Evolutionary conservation across 2,888 invertebrate genomes (phyloP).

Genomic region (Eupithecia abbreviata): DNA sequence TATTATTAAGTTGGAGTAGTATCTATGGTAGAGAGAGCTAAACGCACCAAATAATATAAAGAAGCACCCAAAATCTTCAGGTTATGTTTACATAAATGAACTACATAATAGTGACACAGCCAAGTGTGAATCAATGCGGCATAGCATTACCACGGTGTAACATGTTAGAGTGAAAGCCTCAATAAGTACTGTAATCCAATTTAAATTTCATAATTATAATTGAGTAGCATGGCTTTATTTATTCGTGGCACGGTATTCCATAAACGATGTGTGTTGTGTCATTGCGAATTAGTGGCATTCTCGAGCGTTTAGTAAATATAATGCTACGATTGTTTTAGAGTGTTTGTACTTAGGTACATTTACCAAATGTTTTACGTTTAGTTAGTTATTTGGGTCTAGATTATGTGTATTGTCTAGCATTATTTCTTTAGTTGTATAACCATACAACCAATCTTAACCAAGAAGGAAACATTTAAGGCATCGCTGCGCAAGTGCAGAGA

Average conservation of each 20-base stretch:
- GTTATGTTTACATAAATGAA: no score
- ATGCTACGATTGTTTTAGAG: neutral
- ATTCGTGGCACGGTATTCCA: conserved; percentile 25
- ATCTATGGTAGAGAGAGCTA: no score
- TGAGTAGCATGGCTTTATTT: conserved; percentile 29
- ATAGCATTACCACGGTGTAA: neutral
- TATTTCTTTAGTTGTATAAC: no score
- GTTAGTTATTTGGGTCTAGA: neutral
- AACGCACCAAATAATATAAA: no score
- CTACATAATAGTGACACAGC: neutral
- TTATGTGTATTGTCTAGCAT: no score
- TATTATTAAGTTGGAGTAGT: no score
- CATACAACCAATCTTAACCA: no score
- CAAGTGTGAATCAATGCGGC: neutral
- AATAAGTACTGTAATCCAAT: conserved; percentile 62
- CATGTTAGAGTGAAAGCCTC: conserved; percentile 62
- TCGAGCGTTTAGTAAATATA: neutral
- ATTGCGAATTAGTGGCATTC: conserved; percentile 21
- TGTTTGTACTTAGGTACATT: neutral
- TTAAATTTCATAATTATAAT: conserved; percentile 59
- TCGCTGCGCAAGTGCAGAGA: neutral
- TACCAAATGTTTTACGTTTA: neutral
- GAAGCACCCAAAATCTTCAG: no score
- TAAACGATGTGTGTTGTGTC: conserved; percentile 7
- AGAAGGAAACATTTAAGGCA: neutral